Conservation (phyloP, 2,797 vertebrate species). For the Darevskia mixta region DNA sequence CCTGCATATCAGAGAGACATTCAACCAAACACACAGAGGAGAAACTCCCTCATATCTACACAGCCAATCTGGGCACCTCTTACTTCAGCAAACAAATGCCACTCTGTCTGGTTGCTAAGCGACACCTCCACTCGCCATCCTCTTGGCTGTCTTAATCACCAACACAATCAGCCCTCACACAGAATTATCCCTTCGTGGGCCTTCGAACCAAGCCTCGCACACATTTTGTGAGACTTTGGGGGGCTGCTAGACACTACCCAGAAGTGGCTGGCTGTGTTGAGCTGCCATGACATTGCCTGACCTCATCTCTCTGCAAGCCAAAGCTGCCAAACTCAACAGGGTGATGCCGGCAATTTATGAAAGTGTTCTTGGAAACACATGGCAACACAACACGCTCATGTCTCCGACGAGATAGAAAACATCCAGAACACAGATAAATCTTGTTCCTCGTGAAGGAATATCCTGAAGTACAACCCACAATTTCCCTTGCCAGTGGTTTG, state of each 20-base stretch:
- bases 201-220: not conserved
- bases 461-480: slow-evolving; percentile 50
- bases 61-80: too few relatives aligned
- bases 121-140: too few relatives aligned
- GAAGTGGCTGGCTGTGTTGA: not conserved
- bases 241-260: not conserved
- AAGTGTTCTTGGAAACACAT: not conserved
- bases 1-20: too few relatives aligned
- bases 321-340: not conserved
- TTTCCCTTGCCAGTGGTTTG: slow-evolving; percentile 47
- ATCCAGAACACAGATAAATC: not conserved
- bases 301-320: not conserved
- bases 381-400: not conserved
- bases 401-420: not conserved
- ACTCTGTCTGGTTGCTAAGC: too few relatives aligned
- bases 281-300: not conserved
- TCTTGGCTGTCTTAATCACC: too few relatives aligned
- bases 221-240: not conserved
- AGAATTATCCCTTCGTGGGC: too few relatives aligned
- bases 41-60: too few relatives aligned
- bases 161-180: too few relatives aligned
- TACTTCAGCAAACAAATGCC: too few relatives aligned
- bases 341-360: not conserved
- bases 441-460: not conserved
- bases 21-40: too few relatives aligned